Percentiles rank a stretch among this genome's conserved stretches.
Evolutionary conservation across 2,797 vertebrate species (phyloP).

Genomic region (Coregonus suidteri): DNA sequence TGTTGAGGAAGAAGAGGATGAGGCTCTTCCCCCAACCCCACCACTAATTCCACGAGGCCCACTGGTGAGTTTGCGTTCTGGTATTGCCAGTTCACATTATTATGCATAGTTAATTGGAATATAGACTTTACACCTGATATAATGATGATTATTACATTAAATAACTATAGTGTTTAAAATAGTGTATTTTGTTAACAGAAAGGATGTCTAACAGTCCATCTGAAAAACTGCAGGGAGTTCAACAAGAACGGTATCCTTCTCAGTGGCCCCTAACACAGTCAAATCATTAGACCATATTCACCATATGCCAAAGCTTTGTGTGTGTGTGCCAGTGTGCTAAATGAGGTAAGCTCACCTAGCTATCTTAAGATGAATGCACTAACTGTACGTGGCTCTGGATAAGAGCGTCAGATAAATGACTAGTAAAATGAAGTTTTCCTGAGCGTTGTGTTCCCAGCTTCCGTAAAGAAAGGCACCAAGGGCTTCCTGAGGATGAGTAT

Average conservation of each 20-base stretch:
- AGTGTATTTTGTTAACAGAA: constrained; percentile 3
- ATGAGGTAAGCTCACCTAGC: neutral
- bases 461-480: constrained; percentile 17
- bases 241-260: constrained; percentile 35
- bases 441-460: neutral
- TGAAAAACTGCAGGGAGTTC: constrained; percentile 35
- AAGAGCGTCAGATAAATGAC: neutral
- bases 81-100: neutral
- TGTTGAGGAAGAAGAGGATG: neutral
- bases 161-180: neutral
- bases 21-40: neutral
- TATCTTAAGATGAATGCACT: too few species aligned
- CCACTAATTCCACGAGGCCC: neutral
- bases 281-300: neutral
- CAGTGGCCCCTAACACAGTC: neutral
- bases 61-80: neutral
- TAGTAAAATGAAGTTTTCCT: neutral
- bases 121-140: neutral
- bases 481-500: constrained; percentile 21
- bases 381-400: neutral
- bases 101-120: neutral
- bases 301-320: neutral
- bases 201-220: constrained; percentile 26
- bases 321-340: neutral
- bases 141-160: neutral